Percentiles rank a stretch among this genome's conserved stretches.
Evolutionary conservation across 1,140 invertebrate genomes (phyloP).

Genomic region (Lamellibrachia luymesi): DNA sequence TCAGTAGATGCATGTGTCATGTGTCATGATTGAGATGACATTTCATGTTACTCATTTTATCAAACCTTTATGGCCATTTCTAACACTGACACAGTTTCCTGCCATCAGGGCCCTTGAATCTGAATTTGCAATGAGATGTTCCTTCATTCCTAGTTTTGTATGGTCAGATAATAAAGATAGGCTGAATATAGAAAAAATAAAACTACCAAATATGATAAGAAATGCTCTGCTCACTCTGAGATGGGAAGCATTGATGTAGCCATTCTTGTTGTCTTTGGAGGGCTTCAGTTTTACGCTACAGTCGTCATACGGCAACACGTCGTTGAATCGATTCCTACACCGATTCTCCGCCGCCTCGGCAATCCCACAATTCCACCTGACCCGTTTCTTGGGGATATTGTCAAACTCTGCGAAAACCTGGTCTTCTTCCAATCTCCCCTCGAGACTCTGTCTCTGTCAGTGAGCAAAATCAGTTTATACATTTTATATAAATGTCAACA

Average conservation of each 20-base stretch:
- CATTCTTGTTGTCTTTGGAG: conserved; percentile 74
- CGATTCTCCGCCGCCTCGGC: conserved; percentile 63
- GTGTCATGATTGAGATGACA: too few relatives aligned
- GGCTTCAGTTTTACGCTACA: conserved; percentile 77
- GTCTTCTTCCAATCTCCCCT: conserved; percentile 73
- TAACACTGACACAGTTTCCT: too few relatives aligned
- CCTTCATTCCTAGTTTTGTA: too few relatives aligned
- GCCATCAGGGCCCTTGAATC: too few relatives aligned
- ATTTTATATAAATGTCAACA: background rate
- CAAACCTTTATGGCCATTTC: too few relatives aligned
- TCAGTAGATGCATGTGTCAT: too few relatives aligned
- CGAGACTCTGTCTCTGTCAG: background rate
- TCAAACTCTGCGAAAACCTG: conserved; percentile 86
- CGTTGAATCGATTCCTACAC: conserved; percentile 62
- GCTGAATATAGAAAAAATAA: too few relatives aligned
- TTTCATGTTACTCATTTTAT: too few relatives aligned
- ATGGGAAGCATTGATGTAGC: conserved; percentile 88
- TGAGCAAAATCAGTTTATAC: background rate
- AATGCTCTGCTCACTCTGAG: conserved; percentile 65
- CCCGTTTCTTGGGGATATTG: conserved; percentile 76
- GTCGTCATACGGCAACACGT: conserved; percentile 85
- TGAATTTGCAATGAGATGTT: too few relatives aligned
- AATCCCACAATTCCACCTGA: conserved; percentile 67
- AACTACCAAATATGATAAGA: background rate
- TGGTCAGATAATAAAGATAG: too few relatives aligned